Conservation (phyloP, 2,113 vertebrate species). For the Prunella himalayana region DNA sequence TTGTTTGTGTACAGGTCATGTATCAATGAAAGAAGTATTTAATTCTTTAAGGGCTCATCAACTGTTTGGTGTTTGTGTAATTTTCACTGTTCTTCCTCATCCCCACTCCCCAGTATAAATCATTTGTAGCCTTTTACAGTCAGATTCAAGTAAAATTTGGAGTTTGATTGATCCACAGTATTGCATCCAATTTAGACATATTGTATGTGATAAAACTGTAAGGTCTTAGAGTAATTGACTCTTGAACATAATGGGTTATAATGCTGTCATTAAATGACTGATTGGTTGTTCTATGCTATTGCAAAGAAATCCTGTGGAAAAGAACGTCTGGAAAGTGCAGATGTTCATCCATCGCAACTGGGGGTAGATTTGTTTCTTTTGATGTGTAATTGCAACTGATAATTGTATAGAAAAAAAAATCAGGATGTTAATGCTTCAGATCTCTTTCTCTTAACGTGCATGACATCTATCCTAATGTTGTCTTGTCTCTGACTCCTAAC, state of each 20-base stretch:
- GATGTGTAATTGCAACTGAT: conserved; percentile 62
- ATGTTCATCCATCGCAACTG: conserved; percentile 53
- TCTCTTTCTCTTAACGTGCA: not conserved
- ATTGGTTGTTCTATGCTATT: conserved; percentile 49
- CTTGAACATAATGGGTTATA: conserved; percentile 64
- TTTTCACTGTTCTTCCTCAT: conserved; percentile 16
- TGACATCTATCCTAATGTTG: not conserved
- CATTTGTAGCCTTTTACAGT: not conserved
- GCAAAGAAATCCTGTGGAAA: conserved; percentile 52
- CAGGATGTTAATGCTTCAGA: conserved; percentile 5
- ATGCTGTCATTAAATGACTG: conserved; percentile 61
- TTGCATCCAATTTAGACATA: conserved; percentile 53
- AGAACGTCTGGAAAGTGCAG: conserved; percentile 54
- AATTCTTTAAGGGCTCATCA: conserved; percentile 36
- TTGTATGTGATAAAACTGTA: conserved; percentile 61
- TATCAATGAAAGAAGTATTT: conserved; percentile 11
- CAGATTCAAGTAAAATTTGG: conserved; percentile 33
- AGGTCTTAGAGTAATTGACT: conserved; percentile 60
- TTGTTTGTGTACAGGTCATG: conserved; percentile 20
- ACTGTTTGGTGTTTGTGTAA: not conserved
- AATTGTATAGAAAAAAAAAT: conserved; percentile 39
- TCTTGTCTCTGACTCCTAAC: not conserved
- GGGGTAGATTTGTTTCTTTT: conserved; percentile 65
- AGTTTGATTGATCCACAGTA: conserved; percentile 54
- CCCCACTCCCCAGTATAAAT: not conserved